Conservation (phyloP, 1,140 invertebrate species). For the Lithobius niger region DNA sequence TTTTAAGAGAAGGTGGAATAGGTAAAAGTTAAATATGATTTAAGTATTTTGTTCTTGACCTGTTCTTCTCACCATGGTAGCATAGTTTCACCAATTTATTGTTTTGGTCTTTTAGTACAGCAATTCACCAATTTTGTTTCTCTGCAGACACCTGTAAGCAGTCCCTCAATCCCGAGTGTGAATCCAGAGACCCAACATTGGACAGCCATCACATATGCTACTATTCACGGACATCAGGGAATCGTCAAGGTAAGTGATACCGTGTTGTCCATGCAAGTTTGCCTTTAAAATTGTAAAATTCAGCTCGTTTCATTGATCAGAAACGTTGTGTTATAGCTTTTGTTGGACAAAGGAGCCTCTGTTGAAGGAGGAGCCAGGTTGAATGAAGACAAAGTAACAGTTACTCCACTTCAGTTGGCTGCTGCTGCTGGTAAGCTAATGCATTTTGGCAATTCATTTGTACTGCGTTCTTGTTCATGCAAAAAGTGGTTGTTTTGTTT, state of each 20-base stretch:
- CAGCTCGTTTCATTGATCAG: neutral
- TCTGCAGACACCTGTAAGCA: constrained; percentile 14
- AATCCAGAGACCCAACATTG: constrained; percentile 61
- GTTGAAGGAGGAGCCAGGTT: constrained; percentile 68
- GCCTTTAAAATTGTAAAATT: neutral
- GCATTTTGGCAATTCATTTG: too few relatives aligned
- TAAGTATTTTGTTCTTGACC: too few relatives aligned
- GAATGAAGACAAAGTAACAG: constrained; percentile 67
- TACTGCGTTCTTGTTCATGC: too few relatives aligned
- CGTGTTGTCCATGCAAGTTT: too few relatives aligned
- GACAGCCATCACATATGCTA: constrained; percentile 58
- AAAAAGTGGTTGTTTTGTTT: too few relatives aligned
- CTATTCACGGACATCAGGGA: constrained; percentile 38
- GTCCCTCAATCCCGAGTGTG: constrained; percentile 28
- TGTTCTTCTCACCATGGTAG: too few relatives aligned
- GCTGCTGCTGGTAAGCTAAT: constrained; percentile 51
- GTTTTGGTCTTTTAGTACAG: too few relatives aligned
- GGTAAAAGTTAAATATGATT: too few relatives aligned
- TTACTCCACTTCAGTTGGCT: constrained; percentile 72
- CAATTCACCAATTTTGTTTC: too few relatives aligned
- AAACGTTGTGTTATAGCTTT: constrained; percentile 27
- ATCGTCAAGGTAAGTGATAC: constrained; percentile 34
- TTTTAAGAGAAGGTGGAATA: too few relatives aligned
- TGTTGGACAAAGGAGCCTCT: constrained; percentile 58
- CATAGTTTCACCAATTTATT: too few relatives aligned